Base-by-base conservation (phyloP, 2,888 invertebrate genomes). In the Leucania comma region DNA sequence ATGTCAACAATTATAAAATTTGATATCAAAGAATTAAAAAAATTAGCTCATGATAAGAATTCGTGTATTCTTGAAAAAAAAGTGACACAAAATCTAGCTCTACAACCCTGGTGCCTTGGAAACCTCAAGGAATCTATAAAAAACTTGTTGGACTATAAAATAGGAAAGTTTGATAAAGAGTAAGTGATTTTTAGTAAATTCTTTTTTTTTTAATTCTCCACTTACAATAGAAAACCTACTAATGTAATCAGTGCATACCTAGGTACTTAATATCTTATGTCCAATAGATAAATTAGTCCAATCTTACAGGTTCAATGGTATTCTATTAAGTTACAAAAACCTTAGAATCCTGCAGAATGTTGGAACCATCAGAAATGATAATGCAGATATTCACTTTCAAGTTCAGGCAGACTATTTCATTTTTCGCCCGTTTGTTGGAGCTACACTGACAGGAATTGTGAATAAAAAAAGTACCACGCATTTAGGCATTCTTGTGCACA, bases 391-490 rank as follows among this genome's bases (percentile, higher is more conserved):
- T 75, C 97, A 97, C 87, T 93, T 97, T 75, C 97, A 97, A 92
- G 95, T 98, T 3, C 96, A 97, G 89, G 97, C 97, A 24, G 97
- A 97, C 83, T 97, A 97, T 89, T 97, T 97, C 87, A 92, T 98
- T 76, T 96, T 96, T 87, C 96, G 95, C 78, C 98, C 98, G 17
- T 89, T 92, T 88, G 91, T 97, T 61, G 97, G 97, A 4, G 96
- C 96, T 73, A 94, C 91, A 46, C 88, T 98, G 59, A 96, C 95
- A 88, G 98, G 97, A 14, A 89, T 97, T 80, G 97, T 98, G 0
- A 97, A 97, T 87, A 97, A 97, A 89, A 97, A 97, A 80, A 97
- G 97, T 79, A 90, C 93, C 48, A 97, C 97, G 81, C 97, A 98
- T 92, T 92, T 98, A 70, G 97, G 97, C 5, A 96, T 97, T 78